Conservation (phyloP, 2,888 invertebrate species). For the Deladenus siricidicola region DNA sequence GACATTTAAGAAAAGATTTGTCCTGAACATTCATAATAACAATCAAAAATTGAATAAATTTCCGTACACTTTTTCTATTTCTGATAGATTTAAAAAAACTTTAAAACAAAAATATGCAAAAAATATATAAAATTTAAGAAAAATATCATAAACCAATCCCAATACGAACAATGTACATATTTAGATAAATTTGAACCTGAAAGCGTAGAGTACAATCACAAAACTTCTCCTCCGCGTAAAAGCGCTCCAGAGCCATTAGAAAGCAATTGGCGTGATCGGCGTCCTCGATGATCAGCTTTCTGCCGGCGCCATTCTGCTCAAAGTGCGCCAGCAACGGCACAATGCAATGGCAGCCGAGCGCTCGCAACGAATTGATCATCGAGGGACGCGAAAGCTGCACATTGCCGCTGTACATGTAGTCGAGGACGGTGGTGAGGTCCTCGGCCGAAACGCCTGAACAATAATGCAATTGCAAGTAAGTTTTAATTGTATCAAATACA, state of each 20-base stretch:
- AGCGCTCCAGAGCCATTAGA: slow-evolving; percentile 18
- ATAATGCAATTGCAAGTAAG: too few species aligned
- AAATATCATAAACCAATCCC: neutral
- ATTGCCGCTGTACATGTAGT: slow-evolving; percentile 25
- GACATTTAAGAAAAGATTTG: slow-evolving; percentile 19
- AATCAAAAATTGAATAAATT: too few species aligned
- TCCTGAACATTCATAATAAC: slow-evolving; percentile 11
- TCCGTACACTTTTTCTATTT: too few species aligned
- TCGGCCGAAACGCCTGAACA: neutral
- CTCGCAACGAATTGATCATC: slow-evolving; percentile 6
- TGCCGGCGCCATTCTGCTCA: slow-evolving; percentile 2
- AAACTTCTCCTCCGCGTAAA: slow-evolving; percentile 25
- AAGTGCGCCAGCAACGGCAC: slow-evolving; percentile 10
- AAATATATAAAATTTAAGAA: too few species aligned
- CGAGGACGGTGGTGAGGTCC: slow-evolving; percentile 23
- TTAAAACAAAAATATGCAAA: slow-evolving; percentile 5
- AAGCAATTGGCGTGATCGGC: slow-evolving; percentile 20
- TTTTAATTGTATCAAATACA: neutral
- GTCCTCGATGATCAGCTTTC: slow-evolving; percentile 20
- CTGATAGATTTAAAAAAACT: neutral
- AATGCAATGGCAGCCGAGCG: slow-evolving; percentile 9
- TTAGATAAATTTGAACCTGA: slow-evolving; percentile 8
- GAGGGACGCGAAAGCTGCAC: slow-evolving; percentile 1
- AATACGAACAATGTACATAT: neutral
- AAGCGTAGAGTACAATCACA: slow-evolving; percentile 26